These are phyloP conservation scores for Scolopax bukidnonensis DNA, from an alignment of 2,797 vertebrate genomes.

Conservation along the genomic window DNA sequence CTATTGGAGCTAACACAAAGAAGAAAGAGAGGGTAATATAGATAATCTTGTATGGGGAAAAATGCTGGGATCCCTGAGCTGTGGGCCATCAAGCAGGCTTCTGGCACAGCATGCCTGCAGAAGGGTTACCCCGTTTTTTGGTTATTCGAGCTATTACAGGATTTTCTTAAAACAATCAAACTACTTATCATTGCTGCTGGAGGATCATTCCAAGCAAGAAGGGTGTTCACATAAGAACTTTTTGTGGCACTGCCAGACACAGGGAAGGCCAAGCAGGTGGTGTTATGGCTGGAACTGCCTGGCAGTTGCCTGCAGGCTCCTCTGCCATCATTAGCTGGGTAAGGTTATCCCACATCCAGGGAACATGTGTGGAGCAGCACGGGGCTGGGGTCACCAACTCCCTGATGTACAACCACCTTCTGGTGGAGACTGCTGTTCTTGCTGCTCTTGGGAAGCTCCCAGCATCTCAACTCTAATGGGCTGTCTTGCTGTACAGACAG, in stretches of 20 bases:
- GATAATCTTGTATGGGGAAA: neutral
- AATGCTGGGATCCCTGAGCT: neutral
- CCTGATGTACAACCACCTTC: accelerated
- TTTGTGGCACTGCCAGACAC: neutral
- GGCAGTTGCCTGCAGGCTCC: neutral
- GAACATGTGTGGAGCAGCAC: accelerated
- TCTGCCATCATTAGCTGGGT: neutral
- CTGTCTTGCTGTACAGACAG: neutral
- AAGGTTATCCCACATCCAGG: neutral
- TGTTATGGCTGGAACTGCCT: neutral
- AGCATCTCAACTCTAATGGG: neutral
- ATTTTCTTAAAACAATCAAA: neutral
- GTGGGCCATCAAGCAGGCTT: neutral
- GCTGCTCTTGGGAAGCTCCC: neutral
- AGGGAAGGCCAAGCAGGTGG: neutral
- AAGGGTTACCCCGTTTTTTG: neutral
- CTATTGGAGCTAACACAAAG: neutral
- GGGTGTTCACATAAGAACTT: too few relatives aligned
- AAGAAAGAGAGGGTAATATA: neutral
- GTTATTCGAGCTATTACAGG: neutral
- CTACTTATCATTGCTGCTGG: neutral
- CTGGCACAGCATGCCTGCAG: neutral
- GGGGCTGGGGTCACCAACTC: neutral
- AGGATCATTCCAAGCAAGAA: neutral
- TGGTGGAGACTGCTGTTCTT: neutral